Conservation (phyloP, 2,888 invertebrate genomes). For the Nymphalis polychloros region DNA sequence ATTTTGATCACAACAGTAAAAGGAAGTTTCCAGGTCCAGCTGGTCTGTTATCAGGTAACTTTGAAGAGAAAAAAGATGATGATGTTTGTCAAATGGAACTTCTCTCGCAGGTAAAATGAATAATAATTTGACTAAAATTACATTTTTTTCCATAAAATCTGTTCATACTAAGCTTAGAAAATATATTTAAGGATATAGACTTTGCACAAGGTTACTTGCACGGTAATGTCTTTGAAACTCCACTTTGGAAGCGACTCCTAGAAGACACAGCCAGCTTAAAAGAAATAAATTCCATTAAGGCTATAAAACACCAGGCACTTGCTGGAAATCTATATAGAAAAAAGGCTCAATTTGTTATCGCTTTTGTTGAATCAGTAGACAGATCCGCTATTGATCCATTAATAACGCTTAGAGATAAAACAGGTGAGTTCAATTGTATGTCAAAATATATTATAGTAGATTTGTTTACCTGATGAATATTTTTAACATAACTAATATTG, state of each 20-base stretch:
- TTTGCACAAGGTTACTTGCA: constrained; percentile 60
- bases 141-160: not conserved
- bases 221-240: constrained; percentile 64
- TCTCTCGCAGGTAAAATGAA: constrained; percentile 66
- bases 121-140: not conserved
- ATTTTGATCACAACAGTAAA: constrained; percentile 69
- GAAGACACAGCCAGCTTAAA: constrained; percentile 56
- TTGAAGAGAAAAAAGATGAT: constrained; percentile 63
- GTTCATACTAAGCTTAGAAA: too few relatives aligned
- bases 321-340: constrained; percentile 58
- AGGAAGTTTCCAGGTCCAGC: constrained; percentile 77
- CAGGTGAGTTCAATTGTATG: constrained; percentile 51
- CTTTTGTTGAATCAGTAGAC: constrained; percentile 70
- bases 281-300: constrained; percentile 62
- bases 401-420: constrained; percentile 65
- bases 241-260: constrained; percentile 62
- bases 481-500: not conserved
- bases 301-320: constrained; percentile 64
- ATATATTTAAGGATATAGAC: constrained; percentile 64
- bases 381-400: constrained; percentile 71
- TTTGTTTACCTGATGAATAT: not conserved
- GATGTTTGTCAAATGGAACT: constrained; percentile 65
- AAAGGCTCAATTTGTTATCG: constrained; percentile 67
- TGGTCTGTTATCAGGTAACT: constrained; percentile 62
- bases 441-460: not conserved